A percentile compares a stretch with the other conserved stretches of the same genome.
These are phyloP conservation scores for Tortrix viridana DNA, from an alignment of 2,888 invertebrate genomes.

Conservation along the genomic window DNA sequence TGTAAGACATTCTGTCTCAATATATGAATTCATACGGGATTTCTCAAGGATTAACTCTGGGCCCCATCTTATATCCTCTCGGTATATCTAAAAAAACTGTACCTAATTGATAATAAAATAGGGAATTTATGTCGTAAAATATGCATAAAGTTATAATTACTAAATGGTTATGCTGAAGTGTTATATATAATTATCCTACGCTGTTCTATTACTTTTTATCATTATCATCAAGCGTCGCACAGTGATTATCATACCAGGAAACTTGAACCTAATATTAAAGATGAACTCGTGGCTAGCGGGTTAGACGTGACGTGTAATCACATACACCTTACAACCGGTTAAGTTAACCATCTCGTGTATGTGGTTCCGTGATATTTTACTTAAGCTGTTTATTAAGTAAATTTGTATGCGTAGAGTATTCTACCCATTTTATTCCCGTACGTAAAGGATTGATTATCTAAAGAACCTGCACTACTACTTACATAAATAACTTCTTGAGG, in stretches of 20 bases:
- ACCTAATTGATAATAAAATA: too few species aligned
- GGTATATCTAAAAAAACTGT: neutral
- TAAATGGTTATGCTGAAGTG: too few species aligned
- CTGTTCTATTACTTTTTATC: conserved; percentile 26
- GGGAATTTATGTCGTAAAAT: too few species aligned
- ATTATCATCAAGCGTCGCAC: conserved; percentile 22
- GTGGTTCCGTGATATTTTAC: conserved; percentile 21
- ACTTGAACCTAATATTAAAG: conserved; percentile 20
- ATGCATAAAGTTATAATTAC: neutral
- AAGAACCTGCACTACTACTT: too few species aligned
- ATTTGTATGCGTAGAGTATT: neutral
- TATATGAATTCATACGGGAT: neutral
- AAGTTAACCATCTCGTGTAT: conserved; percentile 17
- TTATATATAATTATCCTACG: conserved; percentile 8
- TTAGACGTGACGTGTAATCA: conserved; percentile 21
- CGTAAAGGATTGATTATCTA: too few species aligned
- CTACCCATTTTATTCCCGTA: neutral
- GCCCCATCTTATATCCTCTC: neutral
- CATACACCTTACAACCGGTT: conserved; percentile 23
- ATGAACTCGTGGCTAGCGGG: conserved; percentile 28
- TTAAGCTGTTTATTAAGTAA: too few species aligned
- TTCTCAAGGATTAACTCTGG: conserved; percentile 4
- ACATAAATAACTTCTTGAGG: too few species aligned
- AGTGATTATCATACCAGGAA: conserved; percentile 27
- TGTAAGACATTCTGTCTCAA: too few species aligned